A percentile compares a stretch with the other conserved stretches of the same genome.
These are phyloP conservation scores for Pachyramphus minor DNA, from an alignment of 2,113 vertebrate genomes.

Conservation along the genomic window DNA sequence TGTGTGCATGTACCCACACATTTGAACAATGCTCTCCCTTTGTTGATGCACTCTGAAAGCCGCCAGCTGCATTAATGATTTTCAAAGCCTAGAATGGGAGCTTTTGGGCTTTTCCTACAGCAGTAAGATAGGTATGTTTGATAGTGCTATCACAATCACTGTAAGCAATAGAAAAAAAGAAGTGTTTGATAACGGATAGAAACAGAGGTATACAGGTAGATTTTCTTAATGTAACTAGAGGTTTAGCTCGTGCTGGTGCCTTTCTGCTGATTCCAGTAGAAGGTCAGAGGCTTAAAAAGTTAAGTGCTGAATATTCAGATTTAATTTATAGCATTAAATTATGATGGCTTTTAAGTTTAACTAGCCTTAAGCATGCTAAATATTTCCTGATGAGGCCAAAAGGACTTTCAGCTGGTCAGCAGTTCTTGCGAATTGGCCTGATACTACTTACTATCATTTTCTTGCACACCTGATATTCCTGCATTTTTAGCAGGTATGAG, in stretches of 20 bases:
- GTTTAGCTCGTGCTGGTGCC: not conserved
- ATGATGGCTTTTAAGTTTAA: not conserved
- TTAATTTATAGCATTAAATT: not conserved
- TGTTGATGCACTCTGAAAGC: not conserved
- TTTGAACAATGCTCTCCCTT: not conserved
- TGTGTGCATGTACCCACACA: not conserved
- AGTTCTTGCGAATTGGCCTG: not conserved
- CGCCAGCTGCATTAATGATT: not conserved
- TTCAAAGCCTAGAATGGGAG: not conserved
- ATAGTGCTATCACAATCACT: not conserved
- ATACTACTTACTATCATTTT: not conserved
- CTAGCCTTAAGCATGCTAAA: not conserved
- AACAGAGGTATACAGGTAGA: not conserved
- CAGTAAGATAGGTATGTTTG: not conserved
- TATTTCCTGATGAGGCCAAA: not conserved
- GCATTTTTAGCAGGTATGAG: not conserved
- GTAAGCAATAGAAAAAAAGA: not conserved
- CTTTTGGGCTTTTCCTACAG: not conserved
- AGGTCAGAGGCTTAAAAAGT: not conserved
- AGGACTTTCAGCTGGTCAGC: not conserved
- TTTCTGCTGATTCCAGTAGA: not conserved
- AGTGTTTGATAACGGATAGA: not conserved
- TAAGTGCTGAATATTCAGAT: constrained; percentile 9
- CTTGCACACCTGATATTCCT: not conserved
- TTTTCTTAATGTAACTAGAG: not conserved